phyloP scores from a whole-genome alignment of 2,888 invertebrate genomes.

The Meta bourneti region DNA sequence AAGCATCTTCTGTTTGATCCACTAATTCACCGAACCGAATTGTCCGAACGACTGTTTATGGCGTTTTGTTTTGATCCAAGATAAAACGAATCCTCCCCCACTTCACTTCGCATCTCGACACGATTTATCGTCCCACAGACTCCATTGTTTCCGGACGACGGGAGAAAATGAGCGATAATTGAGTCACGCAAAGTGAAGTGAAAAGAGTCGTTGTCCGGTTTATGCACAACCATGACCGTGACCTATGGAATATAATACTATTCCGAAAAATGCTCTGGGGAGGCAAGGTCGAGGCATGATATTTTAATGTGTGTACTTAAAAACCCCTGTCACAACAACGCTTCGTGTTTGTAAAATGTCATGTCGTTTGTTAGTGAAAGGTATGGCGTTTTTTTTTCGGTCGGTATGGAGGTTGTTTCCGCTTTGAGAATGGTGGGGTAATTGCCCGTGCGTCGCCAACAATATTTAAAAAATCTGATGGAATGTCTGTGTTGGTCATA shows the following conservation, averaged over 20 bases:
- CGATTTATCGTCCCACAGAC: constrained; percentile 43
- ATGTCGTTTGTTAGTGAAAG: background rate
- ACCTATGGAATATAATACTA: constrained; percentile 5
- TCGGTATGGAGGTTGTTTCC: background rate
- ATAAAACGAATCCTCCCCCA: background rate
- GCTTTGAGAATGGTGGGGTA: background rate
- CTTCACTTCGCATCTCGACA: background rate
- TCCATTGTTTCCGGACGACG: constrained; percentile 46
- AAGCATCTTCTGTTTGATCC: background rate
- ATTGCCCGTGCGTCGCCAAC: background rate
- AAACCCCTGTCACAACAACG: background rate
- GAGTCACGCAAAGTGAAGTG: constrained; percentile 61
- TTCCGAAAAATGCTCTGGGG: no score
- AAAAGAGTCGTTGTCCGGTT: constrained; percentile 64
- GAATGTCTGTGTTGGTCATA: background rate
- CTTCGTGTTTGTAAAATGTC: background rate
- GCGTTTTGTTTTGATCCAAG: constrained; percentile 18
- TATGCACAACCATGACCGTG: constrained; percentile 56
- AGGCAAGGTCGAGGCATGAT: background rate
- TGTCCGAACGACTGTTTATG: constrained; percentile 8
- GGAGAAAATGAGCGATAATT: constrained; percentile 53
- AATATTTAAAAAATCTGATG: background rate
- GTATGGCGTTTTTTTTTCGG: background rate
- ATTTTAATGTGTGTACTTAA: background rate
- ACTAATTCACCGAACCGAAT: background rate